Evolutionary conservation across 2,113 vertebrate genomes (phyloP), one percentile per base, ranked within the genome.

Genomic region (Cebidichthys violaceus): DNA sequence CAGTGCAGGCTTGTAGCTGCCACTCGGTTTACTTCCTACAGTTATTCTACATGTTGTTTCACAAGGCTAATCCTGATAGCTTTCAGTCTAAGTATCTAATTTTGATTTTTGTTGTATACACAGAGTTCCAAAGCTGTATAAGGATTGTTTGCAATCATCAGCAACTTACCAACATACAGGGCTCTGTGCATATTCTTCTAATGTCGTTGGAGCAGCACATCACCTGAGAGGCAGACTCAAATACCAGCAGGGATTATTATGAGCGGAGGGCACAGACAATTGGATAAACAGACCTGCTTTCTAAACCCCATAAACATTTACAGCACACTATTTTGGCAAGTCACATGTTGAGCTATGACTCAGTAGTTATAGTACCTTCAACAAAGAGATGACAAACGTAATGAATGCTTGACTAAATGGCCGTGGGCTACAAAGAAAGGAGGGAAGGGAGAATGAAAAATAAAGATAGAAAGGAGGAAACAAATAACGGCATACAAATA

Each of bases 241-340:
- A 84, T n/a, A 47, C 54, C 65, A 45, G 22, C 71, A 27, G 60
- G 75, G 82, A 85, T 75, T 82, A 79, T 72, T 3, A 14, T 20
- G 50, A 85, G 66, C 27, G 1, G 35, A 50, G 27, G 45, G 24
- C 29, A 75, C 29, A 75, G 70, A 67, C 72, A 55, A 37, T 9
- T 22, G 64, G 68, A 87, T 66, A 10, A 83, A 73, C 41, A 77
- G 35, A 4, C 31, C 45, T 61, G 62, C 67, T 72, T 69, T 65
- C 52, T 75, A 68, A 88, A 86, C 61, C 57, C 67, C 41, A 57
- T 81, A 84, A 77, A 75, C 85, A 81, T 81, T 86, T 77, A 67
- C 67, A 83, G 62, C 67, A 50, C 54, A 62, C 80, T 54, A 39
- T 79, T 79, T 62, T 57, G 73, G 45, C 24, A 45, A 41, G 65